Evolutionary conservation across 2,113 vertebrate species (phyloP).

Genomic region (Pan paniscus): DNA sequence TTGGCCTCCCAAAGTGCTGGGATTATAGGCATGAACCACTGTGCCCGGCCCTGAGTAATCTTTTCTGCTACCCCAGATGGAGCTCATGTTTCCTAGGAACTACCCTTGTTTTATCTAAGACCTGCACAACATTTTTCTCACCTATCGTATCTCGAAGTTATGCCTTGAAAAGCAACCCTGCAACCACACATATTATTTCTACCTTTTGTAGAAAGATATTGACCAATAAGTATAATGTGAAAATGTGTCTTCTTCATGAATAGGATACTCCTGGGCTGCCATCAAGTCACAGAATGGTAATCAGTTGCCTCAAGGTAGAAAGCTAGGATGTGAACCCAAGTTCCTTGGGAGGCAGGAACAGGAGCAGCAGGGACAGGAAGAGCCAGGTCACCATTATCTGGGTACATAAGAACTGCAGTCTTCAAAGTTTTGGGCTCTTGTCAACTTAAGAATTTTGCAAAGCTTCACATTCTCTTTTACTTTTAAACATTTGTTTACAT

Average conservation of each 20-base stretch:
- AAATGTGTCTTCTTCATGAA: not conserved
- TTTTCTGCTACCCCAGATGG: not conserved
- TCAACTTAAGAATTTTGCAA: not conserved
- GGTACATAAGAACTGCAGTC: rapidly evolving
- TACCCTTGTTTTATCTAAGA: not conserved
- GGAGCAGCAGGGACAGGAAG: not conserved
- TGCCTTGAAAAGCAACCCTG: not conserved
- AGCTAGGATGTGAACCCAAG: not conserved
- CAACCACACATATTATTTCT: not conserved
- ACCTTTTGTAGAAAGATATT: not conserved
- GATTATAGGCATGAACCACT: no score
- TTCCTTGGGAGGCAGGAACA: not conserved
- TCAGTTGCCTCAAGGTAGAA: not conserved
- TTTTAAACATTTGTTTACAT: not conserved
- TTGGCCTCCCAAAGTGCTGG: no score
- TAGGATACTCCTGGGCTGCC: not conserved
- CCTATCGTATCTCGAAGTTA: not conserved
- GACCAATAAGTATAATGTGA: not conserved
- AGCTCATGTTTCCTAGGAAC: not conserved
- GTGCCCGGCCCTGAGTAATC: no score
- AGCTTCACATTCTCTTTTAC: not conserved
- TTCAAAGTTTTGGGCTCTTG: not conserved
- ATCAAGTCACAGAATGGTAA: no score
- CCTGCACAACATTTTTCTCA: not conserved
- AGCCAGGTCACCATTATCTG: not conserved